Evolutionary conservation across 2,797 vertebrate genomes (phyloP), one percentile per base, ranked within the genome.

Genomic region (Chromis chromis): DNA sequence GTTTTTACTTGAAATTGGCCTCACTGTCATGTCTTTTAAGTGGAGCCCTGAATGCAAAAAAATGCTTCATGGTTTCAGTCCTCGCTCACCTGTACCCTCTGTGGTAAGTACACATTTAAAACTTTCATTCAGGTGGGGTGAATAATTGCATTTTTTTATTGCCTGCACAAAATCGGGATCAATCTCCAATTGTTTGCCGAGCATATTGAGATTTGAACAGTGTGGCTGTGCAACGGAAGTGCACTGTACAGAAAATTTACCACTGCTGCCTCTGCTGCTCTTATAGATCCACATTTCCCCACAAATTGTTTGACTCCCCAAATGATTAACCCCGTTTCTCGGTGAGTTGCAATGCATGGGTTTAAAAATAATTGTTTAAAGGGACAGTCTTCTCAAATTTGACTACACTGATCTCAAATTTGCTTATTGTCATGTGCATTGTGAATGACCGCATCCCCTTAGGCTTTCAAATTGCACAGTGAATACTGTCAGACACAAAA

Each of bases 51-150:
- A 95, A 94, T 94, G 92, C 93, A 93, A 94, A 91, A 93, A 92
- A 94, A 93, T 90, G 90, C 93, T 91, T 94, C 91, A 92, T 87
- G 92, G 92, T 90, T 94, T 94, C 94, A 89, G 92, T 94, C 91
- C 85, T 90, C 92, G 91, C 89, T 92, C 93, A 91, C 90, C 93
- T 93, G 74, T 90, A 91, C 92, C 90, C 87, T 86, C 86, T 58
- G 89, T 87, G 94, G 94, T 94, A 94, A 95, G 93, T 95, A 95
- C 92, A 93, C 89, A 91, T 93, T 94, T 93, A 92, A 94, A 90
- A 91, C 93, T 91, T 95, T 94, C 86, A 91, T 94, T 92, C 86
- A 92, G 91, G 91, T 94, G 91, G 93, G 93, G 87, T 93, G 92
- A 89, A 87, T 90, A 76, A 86, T 73, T 87, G 74, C 80, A 70